Percentiles rank a stretch among this genome's conserved stretches.
Conservation (phyloP, 2,797 vertebrate species). For the Sphenopsis melanotis region DNA sequence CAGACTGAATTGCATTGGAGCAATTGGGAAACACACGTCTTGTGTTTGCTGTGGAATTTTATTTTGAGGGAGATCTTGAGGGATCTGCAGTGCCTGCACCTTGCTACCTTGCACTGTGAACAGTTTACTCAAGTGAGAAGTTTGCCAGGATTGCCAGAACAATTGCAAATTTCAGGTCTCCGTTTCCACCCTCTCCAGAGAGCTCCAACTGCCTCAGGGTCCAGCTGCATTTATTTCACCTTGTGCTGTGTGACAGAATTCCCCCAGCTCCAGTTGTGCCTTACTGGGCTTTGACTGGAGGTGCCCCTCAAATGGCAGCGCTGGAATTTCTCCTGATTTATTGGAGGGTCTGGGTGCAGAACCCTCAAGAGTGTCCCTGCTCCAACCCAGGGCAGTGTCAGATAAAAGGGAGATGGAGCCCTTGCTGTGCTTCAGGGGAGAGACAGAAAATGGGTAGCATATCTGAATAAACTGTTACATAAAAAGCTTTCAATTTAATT, state of each 20-base stretch:
- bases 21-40: neutral
- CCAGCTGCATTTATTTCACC: neutral
- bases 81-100: neutral
- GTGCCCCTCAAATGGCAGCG: rapidly evolving
- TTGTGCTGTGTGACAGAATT: neutral
- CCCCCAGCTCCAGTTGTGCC: neutral
- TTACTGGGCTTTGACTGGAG: neutral
- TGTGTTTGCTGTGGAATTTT: neutral
- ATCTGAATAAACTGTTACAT: neutral
- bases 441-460: neutral
- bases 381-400: neutral
- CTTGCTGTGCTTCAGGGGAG: neutral
- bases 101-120: neutral
- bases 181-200: neutral
- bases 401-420: neutral
- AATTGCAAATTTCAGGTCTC: neutral
- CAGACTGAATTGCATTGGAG: neutral
- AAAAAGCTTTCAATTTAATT: neutral
- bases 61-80: neutral
- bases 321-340: neutral
- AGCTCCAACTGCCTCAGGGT: neutral
- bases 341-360: neutral
- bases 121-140: neutral
- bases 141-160: neutral
- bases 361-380: neutral